Evolutionary conservation across 2,888 invertebrate genomes (phyloP), one percentile per base, ranked within the genome.

Genomic region (Synanthedon formicaeformis): DNA sequence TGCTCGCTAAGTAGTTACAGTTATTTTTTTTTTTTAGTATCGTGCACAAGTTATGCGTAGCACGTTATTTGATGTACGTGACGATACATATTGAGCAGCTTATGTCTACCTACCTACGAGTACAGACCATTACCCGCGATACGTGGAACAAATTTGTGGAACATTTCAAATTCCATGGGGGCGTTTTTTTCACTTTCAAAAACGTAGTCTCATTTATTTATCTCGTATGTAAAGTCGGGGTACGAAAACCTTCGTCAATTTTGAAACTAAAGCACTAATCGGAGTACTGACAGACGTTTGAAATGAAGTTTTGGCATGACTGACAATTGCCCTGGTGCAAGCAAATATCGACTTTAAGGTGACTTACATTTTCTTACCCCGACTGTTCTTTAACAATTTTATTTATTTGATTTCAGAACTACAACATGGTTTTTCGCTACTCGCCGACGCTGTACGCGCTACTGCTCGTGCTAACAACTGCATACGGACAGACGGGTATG

Each of bases 401-500:
- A 34, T 57, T 57, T 56, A 34, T 23, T 14, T 76, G 72, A 73
- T 78, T 78, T 2, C 76, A 80, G 79, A 60, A 60, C 41, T 55
- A 27, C 65, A 71, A 50, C 54, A 77, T 78, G 79, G 65, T 63
- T 53, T 65, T 57, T 50, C 58, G 60, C 54, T 63, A 59, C 58
- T 65, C 72, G 52, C 58, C 65, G 23, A 60, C 61, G 51, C 56
- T 74, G 53, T 65, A 66, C 57, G 57, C 64, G 55, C 58, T 80
- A 52, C 60, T 78, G 13, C 53, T 74, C 50, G 53, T 69, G 5
- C 56, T 60, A 1, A 53, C 74, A 1, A 55, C 62, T 2, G 73
- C 63, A 23, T 67, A 66, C 54, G 78, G 70, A 13, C 82, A 84
- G 64, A 84, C 82, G 56, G 83, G 84, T 81, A 59, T 45, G 14